Evolutionary conservation across 2,797 vertebrate genomes (phyloP), one percentile per base, ranked within the genome.

Genomic region (Parauchenoglanis punctatus): DNA sequence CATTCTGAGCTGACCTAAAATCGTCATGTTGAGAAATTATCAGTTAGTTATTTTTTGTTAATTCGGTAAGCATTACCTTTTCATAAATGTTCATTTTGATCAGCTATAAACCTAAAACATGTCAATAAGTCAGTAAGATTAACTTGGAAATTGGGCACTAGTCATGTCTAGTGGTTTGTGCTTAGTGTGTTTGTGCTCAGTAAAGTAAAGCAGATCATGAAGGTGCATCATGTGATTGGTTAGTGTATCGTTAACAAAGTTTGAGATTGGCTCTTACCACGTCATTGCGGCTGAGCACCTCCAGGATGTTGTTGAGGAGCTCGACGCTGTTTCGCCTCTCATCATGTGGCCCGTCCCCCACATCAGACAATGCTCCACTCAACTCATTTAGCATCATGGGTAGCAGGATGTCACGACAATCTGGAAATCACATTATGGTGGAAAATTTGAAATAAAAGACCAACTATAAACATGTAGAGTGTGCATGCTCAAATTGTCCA

Each of bases 321-420:
- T 98, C 97, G 35, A 99, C 94, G 58, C 98, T 98, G 91, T 96
- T 95, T 70, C 92, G 92, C 78, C 95, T 94, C 81, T 96, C 96
- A 7, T 96, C 96, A 2, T 95, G 94, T 46, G 92, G 94, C 18
- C 94, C 94, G 0, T 94, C 94, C 2, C 91, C 92, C 91, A 95
- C 93, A n/a, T 87, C 90, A 87, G 72, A 89, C 92, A 99, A 92
- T 0, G 97, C 94, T n/a, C 93, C 95, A 67, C 96, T 96, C 92
- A 99, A 92, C 91, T 99, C 98, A 89, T 96, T 96, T 44, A 98
- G 97, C 94, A 99, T 99, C 95, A 99, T 97, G 88, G 98, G 98
- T 88, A 99, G 95, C 90, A 99, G 91, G 89, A 99, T 95, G 88
- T 99, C 98, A 78, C 98, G 97, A 90, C 98, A 99, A 88, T 98